These are phyloP conservation scores for Amia ocellicauda DNA, from an alignment of 2,113 vertebrate genomes.

Conservation along the genomic window DNA sequence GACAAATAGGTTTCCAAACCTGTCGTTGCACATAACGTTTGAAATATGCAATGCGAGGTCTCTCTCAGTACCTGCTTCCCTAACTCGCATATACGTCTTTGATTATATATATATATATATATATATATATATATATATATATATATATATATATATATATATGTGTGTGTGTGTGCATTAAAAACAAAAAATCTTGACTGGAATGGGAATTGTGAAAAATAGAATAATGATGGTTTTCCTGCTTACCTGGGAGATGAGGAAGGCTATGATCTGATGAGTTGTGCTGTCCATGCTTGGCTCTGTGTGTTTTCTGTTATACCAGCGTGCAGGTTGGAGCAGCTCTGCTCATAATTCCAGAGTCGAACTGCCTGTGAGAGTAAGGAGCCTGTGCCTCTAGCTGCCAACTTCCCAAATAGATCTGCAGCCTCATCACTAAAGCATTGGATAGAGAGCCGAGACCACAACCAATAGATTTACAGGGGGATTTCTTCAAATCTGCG, in stretches of 20 bases:
- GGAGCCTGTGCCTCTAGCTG: constrained; percentile 81
- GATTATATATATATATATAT: neutral
- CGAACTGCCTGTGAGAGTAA: constrained; percentile 77
- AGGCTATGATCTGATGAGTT: constrained; percentile 77
- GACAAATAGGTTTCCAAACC: neutral
- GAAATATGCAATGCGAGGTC: neutral
- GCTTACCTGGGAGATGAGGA: constrained; percentile 93
- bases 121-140: neutral
- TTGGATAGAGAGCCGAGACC: constrained; percentile 86
- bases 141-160: neutral
- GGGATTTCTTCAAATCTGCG: constrained; percentile 69
- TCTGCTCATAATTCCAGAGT: constrained; percentile 98
- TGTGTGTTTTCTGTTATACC: constrained; percentile 79
- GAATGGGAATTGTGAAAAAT: neutral
- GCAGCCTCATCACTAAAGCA: constrained; percentile 90
- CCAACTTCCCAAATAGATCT: constrained; percentile 96
- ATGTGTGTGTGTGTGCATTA: too few species aligned
- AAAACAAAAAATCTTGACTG: too few species aligned
- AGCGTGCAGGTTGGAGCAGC: constrained; percentile 83
- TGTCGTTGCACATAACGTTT: neutral
- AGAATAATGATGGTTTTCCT: neutral
- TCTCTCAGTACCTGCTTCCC: neutral
- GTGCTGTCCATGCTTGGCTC: constrained; percentile 74
- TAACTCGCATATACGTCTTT: constrained; percentile 3
- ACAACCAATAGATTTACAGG: constrained; percentile 94